Base-by-base conservation (phyloP, 2,888 invertebrate species). In the Erebia epiphron region DNA sequence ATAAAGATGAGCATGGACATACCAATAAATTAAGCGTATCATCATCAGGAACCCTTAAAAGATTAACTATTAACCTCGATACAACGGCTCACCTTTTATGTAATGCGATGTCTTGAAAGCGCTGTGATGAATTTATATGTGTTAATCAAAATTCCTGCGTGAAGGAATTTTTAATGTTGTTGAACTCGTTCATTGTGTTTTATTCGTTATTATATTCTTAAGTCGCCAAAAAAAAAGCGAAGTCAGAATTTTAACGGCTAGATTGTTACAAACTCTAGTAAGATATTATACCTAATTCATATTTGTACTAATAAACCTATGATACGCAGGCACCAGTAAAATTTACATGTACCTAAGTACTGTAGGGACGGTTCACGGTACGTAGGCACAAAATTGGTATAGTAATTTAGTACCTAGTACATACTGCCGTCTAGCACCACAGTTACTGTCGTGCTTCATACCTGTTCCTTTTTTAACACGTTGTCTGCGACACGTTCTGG, bases 51-150 rank as follows among this genome's bases (percentile, higher is more conserved):
- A 50, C 54, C 71, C 63, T 49, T 54, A 68, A 63, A 50, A 69
- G 66, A 62, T 62, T 67, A 71, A 71, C 69, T 46, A 71, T 73
- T 21, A 69, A 61, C 71, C 73, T 73, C 63, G 67, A 61, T 50
- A 49, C 46, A 65, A 52, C 52, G 16, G 67, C 49, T 61, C 50
- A 35, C 73, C 73, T 67, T 73, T 62, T 66, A 68, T 69, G 64
- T 67, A 71, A 69, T 68, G 67, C 69, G 68, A 70, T 58, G 52
- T 41, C 66, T 68, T 49, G 46, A 68, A 69, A 63, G 67, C 57
- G 60, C 52, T 50, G 52, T 16, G 18, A 60, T 41, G 73, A 64
- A 73, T 73, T 71, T 71, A 67, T 64, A 69, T 35, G 67, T 67
- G 72, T 72, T 68, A 68, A 70, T 72, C 56, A 73, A 65, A 66